Conservation (phyloP, 2,797 vertebrate species). For the Siniperca undulata region DNA sequence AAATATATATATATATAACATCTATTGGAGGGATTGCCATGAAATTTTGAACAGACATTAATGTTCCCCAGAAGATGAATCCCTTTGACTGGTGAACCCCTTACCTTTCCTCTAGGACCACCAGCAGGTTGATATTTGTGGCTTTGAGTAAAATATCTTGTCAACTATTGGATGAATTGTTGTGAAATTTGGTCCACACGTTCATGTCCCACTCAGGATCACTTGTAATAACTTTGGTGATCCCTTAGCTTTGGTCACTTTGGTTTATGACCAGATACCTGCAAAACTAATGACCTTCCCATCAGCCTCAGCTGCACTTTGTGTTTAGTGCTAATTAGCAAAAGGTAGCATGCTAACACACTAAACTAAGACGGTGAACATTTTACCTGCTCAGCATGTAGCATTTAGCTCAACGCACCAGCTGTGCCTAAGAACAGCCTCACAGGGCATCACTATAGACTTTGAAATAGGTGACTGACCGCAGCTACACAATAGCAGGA, state of each 20-base stretch:
- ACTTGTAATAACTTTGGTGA: too few relatives aligned
- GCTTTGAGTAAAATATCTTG: neutral
- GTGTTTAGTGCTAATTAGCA: neutral
- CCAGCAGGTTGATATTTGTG: neutral
- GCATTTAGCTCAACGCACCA: neutral
- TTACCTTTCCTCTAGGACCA: neutral
- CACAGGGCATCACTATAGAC: neutral
- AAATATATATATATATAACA: neutral
- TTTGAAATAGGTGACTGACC: neutral
- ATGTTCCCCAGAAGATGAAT: neutral
- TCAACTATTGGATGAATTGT: too few relatives aligned
- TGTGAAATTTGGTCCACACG: too few relatives aligned
- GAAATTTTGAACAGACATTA: neutral
- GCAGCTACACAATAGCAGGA: neutral
- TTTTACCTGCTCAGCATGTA: too few relatives aligned
- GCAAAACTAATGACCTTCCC: neutral
- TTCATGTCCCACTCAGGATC: too few relatives aligned
- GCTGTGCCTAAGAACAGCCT: too few relatives aligned
- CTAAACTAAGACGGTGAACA: neutral
- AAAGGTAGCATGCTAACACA: neutral
- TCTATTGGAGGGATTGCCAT: neutral
- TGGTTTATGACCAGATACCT: too few relatives aligned
- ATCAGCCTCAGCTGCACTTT: neutral
- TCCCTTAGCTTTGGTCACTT: neutral
- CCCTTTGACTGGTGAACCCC: neutral